Evolutionary conservation across 2,113 vertebrate genomes (phyloP).

Genomic region (Pseudopipra pipra): DNA sequence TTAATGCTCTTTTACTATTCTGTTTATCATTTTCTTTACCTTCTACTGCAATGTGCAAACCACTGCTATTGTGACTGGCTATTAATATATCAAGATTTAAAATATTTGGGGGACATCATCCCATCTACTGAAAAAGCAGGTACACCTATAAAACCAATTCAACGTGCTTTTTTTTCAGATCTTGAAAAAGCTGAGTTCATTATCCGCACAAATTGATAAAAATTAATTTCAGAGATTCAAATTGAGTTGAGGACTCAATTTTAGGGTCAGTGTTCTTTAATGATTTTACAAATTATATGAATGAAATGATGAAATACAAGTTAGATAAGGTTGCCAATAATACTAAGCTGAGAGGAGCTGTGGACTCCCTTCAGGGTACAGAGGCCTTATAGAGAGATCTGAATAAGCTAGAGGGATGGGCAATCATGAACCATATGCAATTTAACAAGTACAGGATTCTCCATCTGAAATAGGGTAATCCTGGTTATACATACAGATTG

Average conservation of each 20-base stretch:
- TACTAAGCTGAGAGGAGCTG: background rate
- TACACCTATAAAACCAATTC: background rate
- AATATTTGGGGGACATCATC: background rate
- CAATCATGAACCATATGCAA: background rate
- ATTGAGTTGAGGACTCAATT: background rate
- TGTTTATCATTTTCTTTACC: background rate
- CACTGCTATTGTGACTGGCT: background rate
- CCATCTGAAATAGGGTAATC: accelerated
- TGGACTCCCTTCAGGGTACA: background rate
- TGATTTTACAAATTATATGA: background rate
- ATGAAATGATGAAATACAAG: background rate
- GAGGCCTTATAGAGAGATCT: background rate
- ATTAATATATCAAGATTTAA: background rate
- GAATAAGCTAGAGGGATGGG: background rate
- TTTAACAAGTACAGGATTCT: background rate
- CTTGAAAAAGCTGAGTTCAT: background rate
- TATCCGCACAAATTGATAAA: background rate
- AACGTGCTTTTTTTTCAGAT: background rate
- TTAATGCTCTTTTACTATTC: background rate
- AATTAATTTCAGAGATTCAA: background rate
- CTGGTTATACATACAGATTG: accelerated
- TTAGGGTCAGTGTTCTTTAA: background rate
- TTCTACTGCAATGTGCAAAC: background rate
- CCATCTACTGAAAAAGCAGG: background rate
- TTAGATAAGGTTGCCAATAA: accelerated